Base-by-base conservation (phyloP, 2,797 vertebrate genomes). In the Intellagama lesueurii region DNA sequence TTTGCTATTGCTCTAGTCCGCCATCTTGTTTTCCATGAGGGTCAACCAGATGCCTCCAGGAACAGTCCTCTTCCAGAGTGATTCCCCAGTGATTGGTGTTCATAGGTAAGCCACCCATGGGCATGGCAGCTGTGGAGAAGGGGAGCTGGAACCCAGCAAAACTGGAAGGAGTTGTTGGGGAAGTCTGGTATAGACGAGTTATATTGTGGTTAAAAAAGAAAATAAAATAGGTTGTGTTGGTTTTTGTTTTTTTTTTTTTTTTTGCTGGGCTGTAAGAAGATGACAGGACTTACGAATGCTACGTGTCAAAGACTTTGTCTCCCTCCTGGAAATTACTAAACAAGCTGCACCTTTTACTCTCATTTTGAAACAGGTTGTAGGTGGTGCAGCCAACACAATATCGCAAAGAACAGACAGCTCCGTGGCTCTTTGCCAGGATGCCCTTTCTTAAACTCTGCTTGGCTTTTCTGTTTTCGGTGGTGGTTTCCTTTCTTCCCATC, bases 361-460 rank as follows among this genome's bases (percentile, higher is more conserved):
- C 7, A 6, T 83, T 87, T 90, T 70, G 68, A 92, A 95, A 92
- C 92, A 92, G 86, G 86, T 91, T 94, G 91, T 93, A 81, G 44
- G 17, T 66, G 24, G 88, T 72, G 76, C 91, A 88, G 95, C 91
- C 94, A 95, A 91, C 32, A 7, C 1, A 81, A 80, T 87, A 81
- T 94, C 88, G 60, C 89, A 90, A 92, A 93, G 93, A 95, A 94
- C 94, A 94, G 94, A 93, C 90, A 95, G 91, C 91, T 14, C n/a
- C 86, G 89, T 95, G 95, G 95, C 94, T 92, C 86, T 68, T 64
- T 91, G 94, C 95, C 94, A 95, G 95, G 90, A 88, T 88, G 94
- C 90, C 81, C 92, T 87, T 85, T 89, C n/a, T 32, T 5, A 22
- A 40, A 40, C 11, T 28, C 30, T 0, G 2, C 64, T 81, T 30